Evolutionary conservation across 2,888 invertebrate species (phyloP).

Genomic region (Silvanus unidentatus): DNA sequence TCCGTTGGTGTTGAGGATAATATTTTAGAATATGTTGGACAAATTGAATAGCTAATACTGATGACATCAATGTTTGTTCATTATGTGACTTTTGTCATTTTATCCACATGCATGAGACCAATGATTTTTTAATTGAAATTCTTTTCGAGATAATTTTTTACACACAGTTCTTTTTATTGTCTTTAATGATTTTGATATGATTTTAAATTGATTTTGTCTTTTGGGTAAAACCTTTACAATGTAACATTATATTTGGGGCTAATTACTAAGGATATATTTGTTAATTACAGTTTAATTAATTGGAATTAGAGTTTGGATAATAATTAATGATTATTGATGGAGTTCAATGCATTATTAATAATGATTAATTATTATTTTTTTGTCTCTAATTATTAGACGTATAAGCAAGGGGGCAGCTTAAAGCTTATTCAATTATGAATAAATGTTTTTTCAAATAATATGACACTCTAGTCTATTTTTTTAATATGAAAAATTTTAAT

Average conservation of each 20-base stretch:
- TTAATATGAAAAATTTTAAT: conserved; percentile 12
- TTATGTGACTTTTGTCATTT: conserved; percentile 5
- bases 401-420: conserved; percentile 46
- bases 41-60: conserved; percentile 17
- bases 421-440: conserved; percentile 32
- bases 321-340: conserved; percentile 2
- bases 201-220: too few relatives aligned
- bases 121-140: conserved; percentile 6
- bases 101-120: conserved; percentile 15
- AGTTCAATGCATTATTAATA: conserved; percentile 8
- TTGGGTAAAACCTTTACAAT: too few relatives aligned
- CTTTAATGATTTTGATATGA: too few relatives aligned
- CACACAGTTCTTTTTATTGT: too few relatives aligned
- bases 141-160: conserved; percentile 7
- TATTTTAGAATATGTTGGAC: conserved; percentile 32
- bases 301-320: conserved; percentile 12
- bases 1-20: conserved; percentile 28
- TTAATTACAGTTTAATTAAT: conserved; percentile 24
- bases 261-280: conserved; percentile 17
- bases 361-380: conserved; percentile 6
- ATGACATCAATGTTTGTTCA: conserved; percentile 4
- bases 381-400: conserved; percentile 3
- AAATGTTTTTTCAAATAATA: conserved; percentile 22
- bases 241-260: too few relatives aligned
- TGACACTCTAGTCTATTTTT: conserved; percentile 22